A percentile compares a stretch with the other conserved stretches of the same genome.
Conservation (phyloP, 2,797 vertebrate genomes). For the Periophthalmus magnuspinnatus region DNA sequence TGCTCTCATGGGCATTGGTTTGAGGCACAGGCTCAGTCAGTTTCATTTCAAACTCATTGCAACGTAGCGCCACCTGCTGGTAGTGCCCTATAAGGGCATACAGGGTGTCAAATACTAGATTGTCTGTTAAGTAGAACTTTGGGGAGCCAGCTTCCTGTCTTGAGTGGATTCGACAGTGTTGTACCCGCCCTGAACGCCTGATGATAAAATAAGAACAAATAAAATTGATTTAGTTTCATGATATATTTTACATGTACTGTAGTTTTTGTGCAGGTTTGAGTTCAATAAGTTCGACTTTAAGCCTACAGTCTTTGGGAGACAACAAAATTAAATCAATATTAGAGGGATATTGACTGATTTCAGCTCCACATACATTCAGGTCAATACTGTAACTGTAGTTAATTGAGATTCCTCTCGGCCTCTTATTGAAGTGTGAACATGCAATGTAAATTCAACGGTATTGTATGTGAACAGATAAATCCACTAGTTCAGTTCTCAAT, state of each 20-base stretch:
- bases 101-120: constrained; percentile 96
- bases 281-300: not conserved
- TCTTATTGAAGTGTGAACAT: not conserved
- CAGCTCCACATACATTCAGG: not conserved
- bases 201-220: not conserved
- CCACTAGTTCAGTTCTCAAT: too few relatives aligned
- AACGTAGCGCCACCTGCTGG: constrained; percentile 96
- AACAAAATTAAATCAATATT: constrained; percentile 6
- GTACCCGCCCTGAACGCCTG: constrained; percentile 95
- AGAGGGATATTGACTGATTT: not conserved
- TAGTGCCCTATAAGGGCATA: constrained; percentile 97
- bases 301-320: not conserved
- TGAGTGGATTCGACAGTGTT: constrained; percentile 98
- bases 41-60: constrained; percentile 99
- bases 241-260: not conserved
- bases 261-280: not conserved
- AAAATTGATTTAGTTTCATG: not conserved
- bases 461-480: not conserved
- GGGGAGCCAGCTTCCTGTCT: constrained; percentile 95
- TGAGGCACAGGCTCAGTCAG: constrained; percentile 96
- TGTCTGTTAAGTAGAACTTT: constrained; percentile 98
- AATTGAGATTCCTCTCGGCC: not conserved
- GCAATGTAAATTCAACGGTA: not conserved
- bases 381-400: not conserved
- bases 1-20: constrained; percentile 98